Evolutionary conservation across 1,140 invertebrate genomes (phyloP).

Genomic region (Delia radicum): DNA sequence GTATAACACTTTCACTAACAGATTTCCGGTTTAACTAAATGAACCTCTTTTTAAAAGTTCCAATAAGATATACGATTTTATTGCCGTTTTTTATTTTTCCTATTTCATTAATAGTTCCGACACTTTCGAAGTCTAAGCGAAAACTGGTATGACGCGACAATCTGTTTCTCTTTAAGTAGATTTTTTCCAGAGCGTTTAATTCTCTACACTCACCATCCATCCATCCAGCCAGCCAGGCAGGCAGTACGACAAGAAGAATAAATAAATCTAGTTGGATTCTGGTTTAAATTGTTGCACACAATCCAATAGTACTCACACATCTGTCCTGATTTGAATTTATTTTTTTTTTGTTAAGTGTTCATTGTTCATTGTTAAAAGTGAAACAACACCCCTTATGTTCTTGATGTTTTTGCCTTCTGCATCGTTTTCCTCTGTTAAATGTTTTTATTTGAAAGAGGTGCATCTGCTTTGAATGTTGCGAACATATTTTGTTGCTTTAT

Average conservation of each 20-base stretch:
- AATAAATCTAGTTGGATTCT: constrained; percentile 44
- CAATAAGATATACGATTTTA: neutral
- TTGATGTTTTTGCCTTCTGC: constrained; percentile 3
- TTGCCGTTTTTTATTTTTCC: too few relatives aligned
- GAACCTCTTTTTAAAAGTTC: neutral
- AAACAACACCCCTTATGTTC: constrained; percentile 25
- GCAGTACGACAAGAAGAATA: neutral
- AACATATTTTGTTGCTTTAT: constrained; percentile 56
- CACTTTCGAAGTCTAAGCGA: constrained; percentile 44
- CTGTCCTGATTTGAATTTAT: constrained; percentile 46
- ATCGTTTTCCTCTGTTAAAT: constrained; percentile 8
- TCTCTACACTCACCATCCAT: neutral
- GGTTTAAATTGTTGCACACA: constrained; percentile 54
- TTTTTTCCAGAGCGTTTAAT: constrained; percentile 32
- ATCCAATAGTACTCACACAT: constrained; percentile 47
- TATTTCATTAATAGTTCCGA: constrained; percentile 25
- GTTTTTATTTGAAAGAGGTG: constrained; percentile 26
- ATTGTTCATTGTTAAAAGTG: neutral
- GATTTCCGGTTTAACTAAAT: too few relatives aligned
- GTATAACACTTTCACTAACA: too few relatives aligned
- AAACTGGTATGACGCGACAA: constrained; percentile 51
- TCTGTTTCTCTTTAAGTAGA: constrained; percentile 55
- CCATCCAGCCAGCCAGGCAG: neutral
- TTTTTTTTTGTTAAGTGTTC: neutral
- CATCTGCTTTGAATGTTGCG: constrained; percentile 53